A percentile compares a stretch with the other conserved stretches of the same genome.
These are phyloP conservation scores for Trichonephila inaurata DNA, from an alignment of 1,140 invertebrate genomes.

Conservation along the genomic window DNA sequence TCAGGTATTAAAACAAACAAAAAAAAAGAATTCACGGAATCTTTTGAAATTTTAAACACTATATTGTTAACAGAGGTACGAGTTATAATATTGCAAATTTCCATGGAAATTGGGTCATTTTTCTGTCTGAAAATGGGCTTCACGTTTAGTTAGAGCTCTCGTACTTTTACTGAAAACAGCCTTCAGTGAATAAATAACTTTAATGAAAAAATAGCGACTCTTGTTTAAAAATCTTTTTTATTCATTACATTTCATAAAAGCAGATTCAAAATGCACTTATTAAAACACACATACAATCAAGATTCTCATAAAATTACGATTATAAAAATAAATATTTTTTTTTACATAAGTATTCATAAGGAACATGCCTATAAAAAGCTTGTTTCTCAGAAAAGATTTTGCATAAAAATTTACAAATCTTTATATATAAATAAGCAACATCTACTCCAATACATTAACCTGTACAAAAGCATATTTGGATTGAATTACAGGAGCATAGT, in stretches of 20 bases:
- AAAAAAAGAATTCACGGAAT: too few species aligned
- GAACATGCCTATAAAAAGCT: not conserved
- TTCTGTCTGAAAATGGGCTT: too few species aligned
- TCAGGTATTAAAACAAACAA: too few species aligned
- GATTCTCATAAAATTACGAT: not conserved
- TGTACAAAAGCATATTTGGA: not conserved
- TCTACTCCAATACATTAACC: not conserved
- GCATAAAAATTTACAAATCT: not conserved
- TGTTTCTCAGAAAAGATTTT: not conserved
- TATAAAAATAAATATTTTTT: conserved; percentile 19
- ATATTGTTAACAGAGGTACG: too few species aligned
- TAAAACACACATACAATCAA: not conserved
- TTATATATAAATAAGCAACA: not conserved
- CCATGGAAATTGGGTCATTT: too few species aligned
- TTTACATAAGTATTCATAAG: not conserved
- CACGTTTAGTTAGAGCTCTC: too few species aligned
- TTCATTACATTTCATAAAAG: conserved; percentile 9
- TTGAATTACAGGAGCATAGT: not conserved
- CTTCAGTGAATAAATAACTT: too few species aligned
- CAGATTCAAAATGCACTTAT: not conserved
- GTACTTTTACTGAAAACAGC: too few species aligned
- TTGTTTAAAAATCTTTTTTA: not conserved
- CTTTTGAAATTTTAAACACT: too few species aligned
- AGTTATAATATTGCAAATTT: too few species aligned
- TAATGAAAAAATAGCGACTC: too few species aligned